phyloP scores from a whole-genome alignment of 2,888 invertebrate species.

The Eudasyphora cyanicolor region DNA sequence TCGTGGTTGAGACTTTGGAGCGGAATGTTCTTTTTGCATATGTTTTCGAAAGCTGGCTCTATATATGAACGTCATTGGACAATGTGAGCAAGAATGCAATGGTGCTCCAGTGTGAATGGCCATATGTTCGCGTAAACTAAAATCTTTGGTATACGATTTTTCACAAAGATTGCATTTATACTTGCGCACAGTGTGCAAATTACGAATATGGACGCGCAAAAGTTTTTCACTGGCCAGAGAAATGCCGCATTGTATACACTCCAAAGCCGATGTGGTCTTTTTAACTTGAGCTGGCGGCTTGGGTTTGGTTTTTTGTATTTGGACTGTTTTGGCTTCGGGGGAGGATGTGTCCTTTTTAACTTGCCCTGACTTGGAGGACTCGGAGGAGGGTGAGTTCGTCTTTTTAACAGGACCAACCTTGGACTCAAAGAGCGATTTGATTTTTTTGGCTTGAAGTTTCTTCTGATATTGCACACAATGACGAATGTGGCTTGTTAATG shows the following conservation, averaged over 20 bases:
- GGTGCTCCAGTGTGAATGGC: background rate
- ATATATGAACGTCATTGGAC: background rate
- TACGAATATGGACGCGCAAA: background rate
- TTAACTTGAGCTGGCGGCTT: too few species aligned
- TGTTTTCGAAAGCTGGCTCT: background rate
- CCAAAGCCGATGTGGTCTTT: too few species aligned
- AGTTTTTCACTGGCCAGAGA: background rate
- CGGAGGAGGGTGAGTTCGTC: too few species aligned
- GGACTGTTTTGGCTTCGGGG: too few species aligned
- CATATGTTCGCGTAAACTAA: slow-evolving; percentile 15
- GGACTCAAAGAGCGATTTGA: too few species aligned
- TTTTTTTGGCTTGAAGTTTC: too few species aligned
- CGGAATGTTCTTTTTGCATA: background rate
- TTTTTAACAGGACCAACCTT: too few species aligned
- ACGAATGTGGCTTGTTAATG: background rate
- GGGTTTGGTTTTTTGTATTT: too few species aligned
- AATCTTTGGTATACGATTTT: background rate
- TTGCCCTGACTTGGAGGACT: too few species aligned
- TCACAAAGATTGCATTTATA: background rate
- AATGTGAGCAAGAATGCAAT: background rate
- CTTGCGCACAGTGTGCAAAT: background rate
- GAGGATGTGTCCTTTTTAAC: too few species aligned
- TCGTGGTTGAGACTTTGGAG: too few species aligned
- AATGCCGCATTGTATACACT: background rate
- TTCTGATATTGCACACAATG: background rate